A percentile compares a stretch with the other conserved stretches of the same genome.
Conservation (phyloP, 2,888 invertebrate genomes). For the Macaria liturata region DNA sequence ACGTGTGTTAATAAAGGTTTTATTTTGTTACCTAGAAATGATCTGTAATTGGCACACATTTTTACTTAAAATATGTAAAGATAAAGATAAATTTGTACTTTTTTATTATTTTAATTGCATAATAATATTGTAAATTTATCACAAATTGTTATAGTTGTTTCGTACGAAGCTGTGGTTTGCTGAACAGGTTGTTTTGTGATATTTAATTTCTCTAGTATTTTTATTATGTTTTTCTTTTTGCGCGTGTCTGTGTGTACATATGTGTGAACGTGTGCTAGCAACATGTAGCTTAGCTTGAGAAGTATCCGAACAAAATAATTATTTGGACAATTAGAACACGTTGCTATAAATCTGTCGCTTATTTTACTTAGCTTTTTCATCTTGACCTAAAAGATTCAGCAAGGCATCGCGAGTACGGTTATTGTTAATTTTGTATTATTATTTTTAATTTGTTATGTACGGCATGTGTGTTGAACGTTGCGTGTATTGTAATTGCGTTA, state of each 20-base stretch:
- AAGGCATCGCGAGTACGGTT: slow-evolving; percentile 8
- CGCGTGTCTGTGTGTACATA: not conserved
- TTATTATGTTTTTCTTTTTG: slow-evolving; percentile 1
- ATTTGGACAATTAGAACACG: too few species aligned
- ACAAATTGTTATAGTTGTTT: slow-evolving; percentile 18
- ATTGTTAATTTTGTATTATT: slow-evolving; percentile 29
- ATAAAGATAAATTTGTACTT: not conserved
- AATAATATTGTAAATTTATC: slow-evolving; percentile 13
- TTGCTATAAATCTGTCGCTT: too few species aligned
- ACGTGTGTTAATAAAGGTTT: not conserved
- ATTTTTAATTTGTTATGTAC: slow-evolving; percentile 24
- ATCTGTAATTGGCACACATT: slow-evolving; percentile 1
- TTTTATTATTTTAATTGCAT: slow-evolving; percentile 3
- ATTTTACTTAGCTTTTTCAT: too few species aligned
- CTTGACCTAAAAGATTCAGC: slow-evolving; percentile 14
- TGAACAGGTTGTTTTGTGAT: slow-evolving; percentile 12
- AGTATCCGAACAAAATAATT: not conserved
- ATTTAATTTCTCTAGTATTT: not conserved
- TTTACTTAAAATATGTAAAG: slow-evolving; percentile 4
- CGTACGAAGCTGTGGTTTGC: slow-evolving; percentile 14
- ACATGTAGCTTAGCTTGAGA: too few species aligned
- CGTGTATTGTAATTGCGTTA: slow-evolving; percentile 25
- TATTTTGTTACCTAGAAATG: not conserved
- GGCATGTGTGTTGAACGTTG: slow-evolving; percentile 15
- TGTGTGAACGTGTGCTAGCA: not conserved